These are phyloP conservation scores for Petromus typicus DNA, from an alignment of 2,113 vertebrate species.

Conservation along the genomic window DNA sequence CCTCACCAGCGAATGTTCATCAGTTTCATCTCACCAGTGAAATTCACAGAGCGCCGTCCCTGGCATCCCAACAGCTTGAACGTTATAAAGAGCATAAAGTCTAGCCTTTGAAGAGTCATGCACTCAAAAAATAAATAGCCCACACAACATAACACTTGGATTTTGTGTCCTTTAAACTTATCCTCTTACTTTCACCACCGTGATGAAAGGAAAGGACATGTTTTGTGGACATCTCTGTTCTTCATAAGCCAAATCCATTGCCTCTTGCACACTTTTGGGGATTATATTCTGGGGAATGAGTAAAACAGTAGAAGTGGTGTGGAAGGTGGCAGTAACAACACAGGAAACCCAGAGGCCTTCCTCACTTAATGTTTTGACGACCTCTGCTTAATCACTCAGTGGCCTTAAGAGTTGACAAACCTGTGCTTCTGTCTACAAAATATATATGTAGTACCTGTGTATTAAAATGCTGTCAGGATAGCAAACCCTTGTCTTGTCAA, in stretches of 20 bases:
- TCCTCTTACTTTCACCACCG: neutral
- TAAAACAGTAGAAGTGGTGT: neutral
- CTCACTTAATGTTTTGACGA: neutral
- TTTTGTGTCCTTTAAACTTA: neutral
- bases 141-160: neutral
- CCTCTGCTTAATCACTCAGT: neutral
- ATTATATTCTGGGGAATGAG: neutral
- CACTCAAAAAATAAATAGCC: constrained; percentile 15
- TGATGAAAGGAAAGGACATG: neutral
- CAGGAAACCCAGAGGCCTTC: neutral
- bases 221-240: neutral
- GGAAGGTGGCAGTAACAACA: neutral
- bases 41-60: neutral
- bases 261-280: neutral
- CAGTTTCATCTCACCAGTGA: neutral
- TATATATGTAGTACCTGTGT: neutral
- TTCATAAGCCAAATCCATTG: neutral
- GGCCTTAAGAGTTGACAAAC: neutral
- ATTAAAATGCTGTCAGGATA: neutral
- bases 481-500: neutral
- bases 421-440: neutral
- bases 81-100: neutral
- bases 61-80: neutral
- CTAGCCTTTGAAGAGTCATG: neutral
- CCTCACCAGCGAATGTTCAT: neutral